phyloP scores from a whole-genome alignment of 2,113 vertebrate genomes.

The Pseudopodoces humilis region DNA sequence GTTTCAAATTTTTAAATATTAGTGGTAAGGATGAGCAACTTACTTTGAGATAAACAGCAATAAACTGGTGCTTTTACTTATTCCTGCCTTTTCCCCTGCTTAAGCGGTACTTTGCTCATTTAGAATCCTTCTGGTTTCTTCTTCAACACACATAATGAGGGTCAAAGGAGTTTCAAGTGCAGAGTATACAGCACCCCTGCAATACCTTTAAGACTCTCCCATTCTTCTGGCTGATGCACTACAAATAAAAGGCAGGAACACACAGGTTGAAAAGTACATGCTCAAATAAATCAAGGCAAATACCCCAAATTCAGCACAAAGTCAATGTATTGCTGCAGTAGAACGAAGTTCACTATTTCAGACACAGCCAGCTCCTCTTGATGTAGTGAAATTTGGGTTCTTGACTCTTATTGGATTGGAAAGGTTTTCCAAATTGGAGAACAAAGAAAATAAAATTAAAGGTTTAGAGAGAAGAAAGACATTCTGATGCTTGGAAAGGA shows the following conservation, averaged over 20 bases:
- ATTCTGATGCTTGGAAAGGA: neutral
- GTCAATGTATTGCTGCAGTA: neutral
- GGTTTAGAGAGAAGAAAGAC: neutral
- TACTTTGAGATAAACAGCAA: neutral
- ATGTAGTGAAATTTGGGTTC: neutral
- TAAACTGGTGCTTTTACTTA: neutral
- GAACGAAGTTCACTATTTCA: neutral
- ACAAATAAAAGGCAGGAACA: neutral
- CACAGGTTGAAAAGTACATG: neutral
- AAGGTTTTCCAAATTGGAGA: neutral
- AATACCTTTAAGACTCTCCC: neutral
- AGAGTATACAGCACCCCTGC: neutral
- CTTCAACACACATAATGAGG: neutral
- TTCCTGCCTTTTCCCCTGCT: neutral
- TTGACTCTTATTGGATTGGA: neutral
- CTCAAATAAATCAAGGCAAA: neutral
- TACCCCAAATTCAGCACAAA: neutral
- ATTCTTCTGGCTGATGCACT: neutral
- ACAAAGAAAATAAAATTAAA: neutral
- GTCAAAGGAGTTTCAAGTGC: neutral
- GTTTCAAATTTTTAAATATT: neutral
- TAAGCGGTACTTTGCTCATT: neutral
- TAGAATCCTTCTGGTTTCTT: neutral
- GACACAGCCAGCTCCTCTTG: neutral
- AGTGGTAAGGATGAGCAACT: neutral